Base-by-base conservation (phyloP, 1,140 invertebrate species). In the Globodera ellingtonae region DNA sequence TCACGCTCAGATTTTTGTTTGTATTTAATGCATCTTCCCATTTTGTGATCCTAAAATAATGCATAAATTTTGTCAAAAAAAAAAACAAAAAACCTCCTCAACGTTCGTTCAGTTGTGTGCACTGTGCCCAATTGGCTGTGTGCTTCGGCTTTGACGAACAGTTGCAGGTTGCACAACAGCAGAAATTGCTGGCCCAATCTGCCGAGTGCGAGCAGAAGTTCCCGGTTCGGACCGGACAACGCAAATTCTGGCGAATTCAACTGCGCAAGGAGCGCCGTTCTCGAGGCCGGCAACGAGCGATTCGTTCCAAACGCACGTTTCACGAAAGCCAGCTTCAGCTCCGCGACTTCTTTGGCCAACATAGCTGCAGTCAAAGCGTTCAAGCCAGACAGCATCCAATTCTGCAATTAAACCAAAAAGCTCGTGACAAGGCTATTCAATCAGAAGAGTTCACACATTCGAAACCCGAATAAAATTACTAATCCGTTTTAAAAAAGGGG, bases 331-430 rank as follows among this genome's bases (percentile, higher is more conserved):
- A 6, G 4, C 5, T 24, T 13, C 13, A 77, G 21, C 4, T 65
- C 13, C 13, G 5, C 21, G 2, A 77, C 46, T 35, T 77, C 56
- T 8, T 67, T 77, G 13, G 65, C 46, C 47, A 67, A 50, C 65
- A 77, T 18, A 21, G 65, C 24, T 4, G 47, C 62, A 21, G n/a
- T 21, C 48, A 77, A 44, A 9, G 62, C 44, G 65, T 50, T 44
- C 15, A 77, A 46, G 13, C 75, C 75, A 48, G 6, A 65, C 65
- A 77, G 62, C 59, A 77, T 21, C 75, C 75, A 77, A 77, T 77
- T 69, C 75, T 77, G 10, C 59, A 59, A 66, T n/a, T 35, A 35
- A 35, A 35, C 35, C 35, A 35, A 35, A 35, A 35, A 35, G 35
- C 35, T 35, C 35, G 35, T 35, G 35, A 3, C 35, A 35, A 35